Percentiles rank a stretch among this genome's conserved stretches.
Conservation (phyloP, 2,113 vertebrate genomes). For the Crocuta crocuta region DNA sequence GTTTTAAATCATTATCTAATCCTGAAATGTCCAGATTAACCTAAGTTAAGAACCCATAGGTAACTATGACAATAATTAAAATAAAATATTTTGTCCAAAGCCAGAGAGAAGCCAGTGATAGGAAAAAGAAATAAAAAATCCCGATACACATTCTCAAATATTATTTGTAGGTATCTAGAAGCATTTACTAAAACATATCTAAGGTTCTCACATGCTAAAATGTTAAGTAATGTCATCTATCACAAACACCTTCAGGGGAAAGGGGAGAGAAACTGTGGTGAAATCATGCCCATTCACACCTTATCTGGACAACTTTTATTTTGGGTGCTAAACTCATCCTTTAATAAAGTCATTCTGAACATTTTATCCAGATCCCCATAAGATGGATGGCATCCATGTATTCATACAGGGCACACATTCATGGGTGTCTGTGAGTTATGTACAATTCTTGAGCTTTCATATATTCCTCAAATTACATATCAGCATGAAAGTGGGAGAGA, state of each 20-base stretch:
- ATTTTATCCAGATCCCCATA: background rate
- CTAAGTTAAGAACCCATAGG: slow-evolving; percentile 68
- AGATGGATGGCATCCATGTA: background rate
- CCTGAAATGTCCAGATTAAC: slow-evolving; percentile 75
- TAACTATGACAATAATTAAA: slow-evolving; percentile 7
- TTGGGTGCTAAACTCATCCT: background rate
- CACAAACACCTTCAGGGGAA: background rate
- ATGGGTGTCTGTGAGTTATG: no score
- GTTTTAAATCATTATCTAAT: slow-evolving; percentile 74
- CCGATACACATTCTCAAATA: background rate
- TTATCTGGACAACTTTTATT: background rate
- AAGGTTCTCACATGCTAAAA: background rate
- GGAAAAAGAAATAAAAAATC: background rate
- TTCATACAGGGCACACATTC: background rate
- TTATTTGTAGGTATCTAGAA: background rate
- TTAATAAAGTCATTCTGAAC: background rate
- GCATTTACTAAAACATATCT: background rate
- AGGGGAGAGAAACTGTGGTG: background rate
- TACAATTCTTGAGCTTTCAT: background rate
- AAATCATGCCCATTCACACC: background rate
- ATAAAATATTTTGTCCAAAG: slow-evolving; percentile 25
- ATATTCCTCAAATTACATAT: background rate
- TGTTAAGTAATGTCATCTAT: background rate
- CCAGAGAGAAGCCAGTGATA: background rate
- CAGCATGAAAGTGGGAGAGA: background rate